Conservation (phyloP, 2,113 vertebrate genomes). For the Datnioides undecimradiatus region DNA sequence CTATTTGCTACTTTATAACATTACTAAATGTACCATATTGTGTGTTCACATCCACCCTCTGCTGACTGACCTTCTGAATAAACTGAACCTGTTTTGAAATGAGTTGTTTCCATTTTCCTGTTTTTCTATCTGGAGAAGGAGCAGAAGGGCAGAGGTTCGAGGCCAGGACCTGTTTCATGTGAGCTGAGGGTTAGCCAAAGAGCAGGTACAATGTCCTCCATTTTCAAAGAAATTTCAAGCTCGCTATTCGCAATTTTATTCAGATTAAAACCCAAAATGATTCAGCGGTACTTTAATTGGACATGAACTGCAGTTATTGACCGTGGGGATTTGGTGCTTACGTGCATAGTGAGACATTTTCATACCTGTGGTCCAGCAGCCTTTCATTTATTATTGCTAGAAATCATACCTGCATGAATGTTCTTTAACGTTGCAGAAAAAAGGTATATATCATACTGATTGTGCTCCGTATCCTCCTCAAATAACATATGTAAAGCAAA, state of each 20-base stretch:
- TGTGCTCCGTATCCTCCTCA: not conserved
- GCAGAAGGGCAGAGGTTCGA: not conserved
- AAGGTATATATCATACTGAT: not conserved
- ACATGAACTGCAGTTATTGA: not conserved
- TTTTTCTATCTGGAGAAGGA: too few species aligned
- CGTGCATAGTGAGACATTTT: not conserved
- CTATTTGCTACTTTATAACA: too few species aligned
- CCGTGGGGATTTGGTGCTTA: not conserved
- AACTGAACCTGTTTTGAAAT: not conserved
- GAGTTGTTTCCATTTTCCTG: too few species aligned
- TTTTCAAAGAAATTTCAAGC: conserved; percentile 10
- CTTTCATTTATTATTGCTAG: not conserved
- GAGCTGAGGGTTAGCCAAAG: conserved; percentile 7
- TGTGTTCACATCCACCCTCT: not conserved
- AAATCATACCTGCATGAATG: not conserved
- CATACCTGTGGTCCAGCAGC: not conserved
- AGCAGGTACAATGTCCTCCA: not conserved
- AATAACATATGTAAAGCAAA: not conserved
- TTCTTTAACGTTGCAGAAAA: not conserved
- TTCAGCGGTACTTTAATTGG: not conserved
- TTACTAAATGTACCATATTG: too few species aligned
- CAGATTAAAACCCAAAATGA: not conserved
- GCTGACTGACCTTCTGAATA: too few species aligned
- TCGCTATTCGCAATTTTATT: conserved; percentile 13
- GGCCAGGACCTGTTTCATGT: not conserved